A percentile compares a stretch with the other conserved stretches of the same genome.
Evolutionary conservation across 2,797 vertebrate genomes (phyloP).

Genomic region (Sparus aurata): DNA sequence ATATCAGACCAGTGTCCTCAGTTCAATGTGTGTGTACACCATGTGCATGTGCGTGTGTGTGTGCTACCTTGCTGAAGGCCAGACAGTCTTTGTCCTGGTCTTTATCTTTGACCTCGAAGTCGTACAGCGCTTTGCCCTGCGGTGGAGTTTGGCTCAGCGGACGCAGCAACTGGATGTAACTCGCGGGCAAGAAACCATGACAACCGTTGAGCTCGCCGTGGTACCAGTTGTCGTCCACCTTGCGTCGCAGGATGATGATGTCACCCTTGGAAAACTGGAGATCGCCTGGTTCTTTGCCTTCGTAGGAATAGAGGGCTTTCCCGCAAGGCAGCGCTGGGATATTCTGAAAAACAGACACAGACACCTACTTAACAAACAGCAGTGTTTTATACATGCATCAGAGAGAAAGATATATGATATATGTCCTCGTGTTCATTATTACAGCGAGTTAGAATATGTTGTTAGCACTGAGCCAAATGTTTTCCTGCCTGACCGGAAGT

Average conservation of each 20-base stretch:
- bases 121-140: constrained; percentile 97
- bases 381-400: neutral
- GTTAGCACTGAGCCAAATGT: too few species aligned
- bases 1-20: constrained; percentile 21
- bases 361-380: neutral
- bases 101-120: constrained; percentile 98
- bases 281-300: constrained; percentile 97
- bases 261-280: constrained; percentile 97
- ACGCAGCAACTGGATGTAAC: constrained; percentile 95
- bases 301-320: constrained; percentile 96
- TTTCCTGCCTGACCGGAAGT: neutral
- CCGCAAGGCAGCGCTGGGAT: constrained; percentile 93
- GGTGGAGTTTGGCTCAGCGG: constrained; percentile 94
- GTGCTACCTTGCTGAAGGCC: constrained; percentile 94
- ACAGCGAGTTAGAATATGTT: neutral
- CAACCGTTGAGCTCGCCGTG: constrained; percentile 95
- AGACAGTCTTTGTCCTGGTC: constrained; percentile 99
- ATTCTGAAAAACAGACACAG: constrained; percentile 83
- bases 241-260: constrained; percentile 94
- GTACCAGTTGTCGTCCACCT: constrained; percentile 98
- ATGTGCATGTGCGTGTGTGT: constrained; percentile 5
- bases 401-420: constrained; percentile 7
- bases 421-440: neutral
- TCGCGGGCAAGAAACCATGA: constrained; percentile 95
- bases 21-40: constrained; percentile 12